Base-by-base conservation (phyloP, 2,797 vertebrate genomes). In the Mormyrus proboscirostris region DNA sequence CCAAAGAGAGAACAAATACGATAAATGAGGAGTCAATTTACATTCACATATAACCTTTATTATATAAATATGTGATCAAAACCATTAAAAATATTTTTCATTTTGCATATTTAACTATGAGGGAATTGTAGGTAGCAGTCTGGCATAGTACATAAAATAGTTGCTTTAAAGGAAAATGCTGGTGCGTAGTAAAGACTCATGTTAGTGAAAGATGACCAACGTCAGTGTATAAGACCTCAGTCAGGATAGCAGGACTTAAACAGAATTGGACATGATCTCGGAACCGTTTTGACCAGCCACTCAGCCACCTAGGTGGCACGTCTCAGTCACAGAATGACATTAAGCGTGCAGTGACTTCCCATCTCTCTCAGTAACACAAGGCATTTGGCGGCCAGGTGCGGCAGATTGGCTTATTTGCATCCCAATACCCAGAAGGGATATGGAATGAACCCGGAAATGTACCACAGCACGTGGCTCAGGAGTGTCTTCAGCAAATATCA, bases 1-100 rank as follows among this genome's bases (percentile, higher is more conserved):
- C 2, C 41, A 82, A 19, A 16, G 76, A 82, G 41, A 10, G 76
- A 47, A 47, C 76, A 82, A 47, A 44, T 82, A 82, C n/a, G 0
- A 76, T 0, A 8, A n/a, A 44, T 16, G 33, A 41, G 14, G 19
- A 16, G 69, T 44, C 82, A 84, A 9, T 83, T 84, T 50, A 47
- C 38, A n/a, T 82, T 47, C 44, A 84, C 84, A 49, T 14, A 38
- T 57, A 89, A 89, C 41, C 53, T 89, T 89, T 89, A 89, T 89
- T 89, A 84, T 83, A 89, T 25, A 85, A 88, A 88, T 88, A 82
- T 16, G 38, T 53, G 5, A 83, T 62, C 51, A 84, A 84, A 84
- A 84, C 14, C 29, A 44, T 82, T 44, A 82, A 0, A 82, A 82
- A n/a, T 38, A 79, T 82, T 47, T 47, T 55, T 44, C 1, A n/a